Conservation (phyloP, 1,140 invertebrate genomes). For the Stenopsyche tienmushanensis region DNA sequence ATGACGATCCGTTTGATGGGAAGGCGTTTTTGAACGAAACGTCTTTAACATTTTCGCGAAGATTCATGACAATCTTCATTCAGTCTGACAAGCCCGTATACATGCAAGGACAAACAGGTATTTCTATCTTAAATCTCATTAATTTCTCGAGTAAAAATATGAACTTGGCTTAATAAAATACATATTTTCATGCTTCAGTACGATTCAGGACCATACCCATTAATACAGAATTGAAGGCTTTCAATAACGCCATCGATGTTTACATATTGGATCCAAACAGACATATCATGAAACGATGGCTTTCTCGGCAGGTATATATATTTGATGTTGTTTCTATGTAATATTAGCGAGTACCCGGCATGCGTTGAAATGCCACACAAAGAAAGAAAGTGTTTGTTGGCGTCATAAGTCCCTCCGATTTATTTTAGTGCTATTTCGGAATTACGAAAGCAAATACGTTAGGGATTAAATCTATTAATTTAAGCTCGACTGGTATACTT, state of each 20-base stretch:
- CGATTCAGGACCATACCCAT: conserved; percentile 87
- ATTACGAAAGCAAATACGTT: too few species aligned
- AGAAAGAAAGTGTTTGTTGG: too few species aligned
- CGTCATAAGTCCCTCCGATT: too few species aligned
- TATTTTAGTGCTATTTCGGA: too few species aligned
- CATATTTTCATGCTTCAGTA: conserved; percentile 60
- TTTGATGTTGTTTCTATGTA: too few species aligned
- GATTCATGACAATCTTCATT: conserved; percentile 95
- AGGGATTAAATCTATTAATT: too few species aligned
- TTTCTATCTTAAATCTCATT: background rate
- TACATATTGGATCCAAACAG: conserved; percentile 86
- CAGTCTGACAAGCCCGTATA: conserved; percentile 95
- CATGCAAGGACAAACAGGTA: conserved; percentile 87
- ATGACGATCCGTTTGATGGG: conserved; percentile 80
- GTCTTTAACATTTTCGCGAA: conserved; percentile 68
- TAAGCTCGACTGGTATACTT: too few species aligned
- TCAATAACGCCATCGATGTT: conserved; percentile 85
- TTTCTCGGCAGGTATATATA: conserved; percentile 72
- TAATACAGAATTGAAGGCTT: conserved; percentile 83
- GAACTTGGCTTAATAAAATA: conserved; percentile 69
- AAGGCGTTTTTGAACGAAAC: conserved; percentile 84
- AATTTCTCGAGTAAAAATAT: background rate
- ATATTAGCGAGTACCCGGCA: too few species aligned
- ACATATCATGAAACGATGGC: conserved; percentile 85
- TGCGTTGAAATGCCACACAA: too few species aligned